Percentiles rank a stretch among this genome's conserved stretches.
phyloP scores from a whole-genome alignment of 2,888 invertebrate species.

The Nemotelus pantherinus region DNA sequence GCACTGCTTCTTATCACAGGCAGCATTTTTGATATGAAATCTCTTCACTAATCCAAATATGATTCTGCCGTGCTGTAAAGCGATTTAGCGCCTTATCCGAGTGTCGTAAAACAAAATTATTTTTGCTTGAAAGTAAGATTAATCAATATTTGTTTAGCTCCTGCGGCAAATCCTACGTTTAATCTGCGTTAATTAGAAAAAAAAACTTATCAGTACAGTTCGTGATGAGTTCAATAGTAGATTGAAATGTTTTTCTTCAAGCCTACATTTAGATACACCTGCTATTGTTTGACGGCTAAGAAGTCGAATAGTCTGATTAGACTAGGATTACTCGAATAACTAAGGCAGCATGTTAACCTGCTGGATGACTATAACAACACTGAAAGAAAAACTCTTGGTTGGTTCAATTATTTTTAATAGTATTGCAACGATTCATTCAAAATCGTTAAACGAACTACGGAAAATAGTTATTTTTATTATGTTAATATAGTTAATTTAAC shows the following conservation, averaged over 20 bases:
- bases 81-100: slow-evolving; percentile 33
- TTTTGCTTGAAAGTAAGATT: slow-evolving; percentile 39
- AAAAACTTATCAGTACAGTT: background rate
- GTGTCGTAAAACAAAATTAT: slow-evolving; percentile 38
- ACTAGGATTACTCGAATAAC: too few species aligned
- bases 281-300: too few species aligned
- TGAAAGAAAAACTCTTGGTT: too few species aligned
- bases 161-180: slow-evolving; percentile 10
- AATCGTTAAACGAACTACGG: too few species aligned
- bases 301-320: too few species aligned
- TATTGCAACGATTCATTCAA: too few species aligned
- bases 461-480: too few species aligned
- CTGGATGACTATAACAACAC: too few species aligned
- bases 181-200: slow-evolving; percentile 36
- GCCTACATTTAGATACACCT: too few species aligned
- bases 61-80: slow-evolving; percentile 40
- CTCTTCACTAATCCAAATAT: slow-evolving; percentile 39
- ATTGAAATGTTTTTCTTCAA: background rate
- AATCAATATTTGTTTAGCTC: slow-evolving; percentile 41
- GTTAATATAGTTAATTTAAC: too few species aligned
- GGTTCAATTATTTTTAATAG: too few species aligned
- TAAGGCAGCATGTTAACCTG: too few species aligned
- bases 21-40: slow-evolving; percentile 31
- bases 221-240: slow-evolving; percentile 4
- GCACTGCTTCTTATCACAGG: slow-evolving; percentile 11